Evolutionary conservation across 37 sponge, comb jelly and placozoan species (phyloP), one percentile per base, ranked within the genome.

Genomic region (Spongilla lacustris): DNA sequence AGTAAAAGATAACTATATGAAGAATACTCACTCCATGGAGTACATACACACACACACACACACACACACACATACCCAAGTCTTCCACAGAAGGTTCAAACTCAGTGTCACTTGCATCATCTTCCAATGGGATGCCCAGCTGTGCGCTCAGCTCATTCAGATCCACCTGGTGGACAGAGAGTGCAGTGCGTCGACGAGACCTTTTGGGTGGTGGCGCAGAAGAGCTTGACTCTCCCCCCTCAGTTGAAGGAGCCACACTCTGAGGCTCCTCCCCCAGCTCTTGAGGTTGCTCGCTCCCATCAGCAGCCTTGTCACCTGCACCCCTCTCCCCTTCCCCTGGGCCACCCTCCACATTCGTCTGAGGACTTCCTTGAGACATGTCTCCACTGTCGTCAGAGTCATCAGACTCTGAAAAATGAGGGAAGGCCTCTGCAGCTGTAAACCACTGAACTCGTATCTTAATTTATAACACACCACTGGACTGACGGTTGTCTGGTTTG

Each of bases 131-230:
- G 12, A 58, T 58, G 1, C 58, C 58, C 19, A 58, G 19, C 58
- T 58, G 4, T 58, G 21, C 58, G 19, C 58, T 58, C 12, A 58
- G 21, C 58, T 58, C 58, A 17, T 58, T 58, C 58, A 58, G 58
- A 17, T 58, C 58, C 58, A 58, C 58, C 58, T 19, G 90, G 90
- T 49, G 97, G 92, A 86, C 83, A 83, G 35, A 98, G 89, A 72
- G 89, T 87, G 82, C 89, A 93, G 74, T 98, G 95, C 96, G 94
- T 96, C 77, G 96, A 95, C 98, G 96, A 96, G n/a, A 96, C 96
- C 38, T 96, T 96, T 71, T 96, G 76, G 0, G 92, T 86, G 78
- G 89, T 87, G 4, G 96, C 68, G 68, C 50, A n/a, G n/a, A n/a
- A n/a, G n/a, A n/a, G n/a, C n/a, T n/a, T 85, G 46, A 77, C 82